Conservation (phyloP, 2,797 vertebrate genomes). For the Cottoperca gobio region DNA sequence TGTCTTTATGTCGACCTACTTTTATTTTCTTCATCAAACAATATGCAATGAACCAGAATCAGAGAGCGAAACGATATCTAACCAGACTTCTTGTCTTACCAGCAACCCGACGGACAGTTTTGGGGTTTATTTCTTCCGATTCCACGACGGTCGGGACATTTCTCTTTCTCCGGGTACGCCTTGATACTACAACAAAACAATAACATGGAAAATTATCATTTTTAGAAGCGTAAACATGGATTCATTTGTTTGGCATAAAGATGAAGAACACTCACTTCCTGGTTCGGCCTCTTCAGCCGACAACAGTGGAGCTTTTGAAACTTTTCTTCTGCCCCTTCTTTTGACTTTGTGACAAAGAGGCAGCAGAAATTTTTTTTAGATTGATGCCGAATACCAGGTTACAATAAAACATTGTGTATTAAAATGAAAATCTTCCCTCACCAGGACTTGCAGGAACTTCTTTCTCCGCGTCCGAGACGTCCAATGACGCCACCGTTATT, state of each 20-base stretch:
- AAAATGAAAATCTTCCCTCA: conserved; percentile 38
- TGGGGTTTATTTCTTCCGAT: conserved; percentile 38
- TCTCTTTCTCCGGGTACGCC: conserved; percentile 59
- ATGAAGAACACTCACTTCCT: conserved; percentile 48
- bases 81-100: conserved; percentile 30
- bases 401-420: background rate
- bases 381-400: background rate
- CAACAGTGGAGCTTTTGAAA: conserved; percentile 6
- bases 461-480: conserved; percentile 39
- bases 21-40: background rate
- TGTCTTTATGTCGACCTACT: background rate
- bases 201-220: background rate
- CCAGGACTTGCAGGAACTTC: conserved; percentile 43
- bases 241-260: background rate
- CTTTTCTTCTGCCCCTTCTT: conserved; percentile 52
- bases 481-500: background rate
- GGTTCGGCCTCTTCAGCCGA: conserved; percentile 35
- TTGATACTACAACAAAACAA: conserved; percentile 45
- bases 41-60: background rate
- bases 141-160: conserved; percentile 16
- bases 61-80: background rate
- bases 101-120: conserved; percentile 20
- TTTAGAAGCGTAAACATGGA: background rate
- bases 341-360: conserved; percentile 50
- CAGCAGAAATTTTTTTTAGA: background rate